Evolutionary conservation across 2,113 vertebrate species (phyloP).

Genomic region (Phyllopteryx taeniolatus): DNA sequence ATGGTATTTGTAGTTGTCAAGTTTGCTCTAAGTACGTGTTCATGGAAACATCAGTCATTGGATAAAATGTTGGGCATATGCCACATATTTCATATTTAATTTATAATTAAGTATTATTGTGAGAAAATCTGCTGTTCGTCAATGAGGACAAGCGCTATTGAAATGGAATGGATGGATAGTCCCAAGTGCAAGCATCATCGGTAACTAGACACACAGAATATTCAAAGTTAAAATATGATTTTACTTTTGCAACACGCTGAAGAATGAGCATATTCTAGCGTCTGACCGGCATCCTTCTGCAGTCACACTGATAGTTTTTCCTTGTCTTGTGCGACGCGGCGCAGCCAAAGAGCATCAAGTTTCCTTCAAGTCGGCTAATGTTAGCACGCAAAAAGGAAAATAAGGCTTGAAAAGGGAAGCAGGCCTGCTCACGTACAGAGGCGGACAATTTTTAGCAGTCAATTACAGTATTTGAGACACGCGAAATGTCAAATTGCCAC

Average conservation of each 20-base stretch:
- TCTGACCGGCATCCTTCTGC: neutral
- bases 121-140: neutral
- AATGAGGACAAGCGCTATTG: neutral
- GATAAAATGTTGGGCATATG: neutral
- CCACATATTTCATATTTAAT: neutral
- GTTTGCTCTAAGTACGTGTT: neutral
- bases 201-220: neutral
- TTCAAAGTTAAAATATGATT: neutral
- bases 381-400: slow-evolving; percentile 24
- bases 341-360: slow-evolving; percentile 34
- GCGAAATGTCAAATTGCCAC: slow-evolving; percentile 34
- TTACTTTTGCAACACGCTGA: neutral
- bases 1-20: neutral
- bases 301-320: neutral
- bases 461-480: slow-evolving; percentile 24
- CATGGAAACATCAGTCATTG: neutral
- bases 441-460: slow-evolving; percentile 39
- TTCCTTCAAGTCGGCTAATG: slow-evolving; percentile 35
- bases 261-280: neutral
- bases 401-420: slow-evolving; percentile 32
- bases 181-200: neutral
- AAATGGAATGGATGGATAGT: neutral
- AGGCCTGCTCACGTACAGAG: slow-evolving; percentile 19
- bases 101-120: neutral
- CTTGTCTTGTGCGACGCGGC: neutral